phyloP scores from a whole-genome alignment of 2,113 vertebrate genomes.

The Myxocyprinus asiaticus region DNA sequence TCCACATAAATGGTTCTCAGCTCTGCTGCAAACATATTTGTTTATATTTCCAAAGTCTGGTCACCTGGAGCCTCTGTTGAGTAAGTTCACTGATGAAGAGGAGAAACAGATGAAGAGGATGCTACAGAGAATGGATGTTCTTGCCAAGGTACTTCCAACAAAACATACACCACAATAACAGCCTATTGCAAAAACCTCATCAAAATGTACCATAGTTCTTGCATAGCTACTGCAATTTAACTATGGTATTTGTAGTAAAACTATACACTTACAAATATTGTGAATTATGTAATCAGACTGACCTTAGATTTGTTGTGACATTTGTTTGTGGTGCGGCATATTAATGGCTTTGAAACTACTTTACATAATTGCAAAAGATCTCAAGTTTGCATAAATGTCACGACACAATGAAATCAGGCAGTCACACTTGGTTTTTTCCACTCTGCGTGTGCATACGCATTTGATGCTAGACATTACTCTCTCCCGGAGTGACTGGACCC shows the following conservation, averaged over 20 bases:
- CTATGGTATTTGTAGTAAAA: too few species aligned
- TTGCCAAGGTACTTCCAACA: slow-evolving; percentile 78
- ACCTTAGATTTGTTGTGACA: background rate
- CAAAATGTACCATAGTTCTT: background rate
- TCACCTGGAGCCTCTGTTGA: slow-evolving; percentile 84
- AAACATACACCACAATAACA: background rate
- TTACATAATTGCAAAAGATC: background rate
- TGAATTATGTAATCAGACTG: background rate
- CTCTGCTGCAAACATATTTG: background rate
- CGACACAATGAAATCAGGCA: background rate
- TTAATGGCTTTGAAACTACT: background rate
- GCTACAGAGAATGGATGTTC: slow-evolving; percentile 82
- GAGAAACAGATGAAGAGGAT: slow-evolving; percentile 89
- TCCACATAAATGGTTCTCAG: background rate
- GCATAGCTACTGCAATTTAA: background rate
- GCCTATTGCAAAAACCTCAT: background rate
- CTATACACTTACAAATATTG: too few species aligned
- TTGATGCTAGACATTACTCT: background rate
- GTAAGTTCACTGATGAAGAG: slow-evolving; percentile 80
- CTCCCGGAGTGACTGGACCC: background rate
- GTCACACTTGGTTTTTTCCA: background rate
- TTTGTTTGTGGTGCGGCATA: background rate
- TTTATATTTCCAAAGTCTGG: slow-evolving; percentile 73
- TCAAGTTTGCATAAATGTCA: background rate
- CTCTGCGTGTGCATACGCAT: background rate